Evolutionary conservation across 2,113 vertebrate species (phyloP), one percentile per base, ranked within the genome.

Genomic region (Phocoena sinus): DNA sequence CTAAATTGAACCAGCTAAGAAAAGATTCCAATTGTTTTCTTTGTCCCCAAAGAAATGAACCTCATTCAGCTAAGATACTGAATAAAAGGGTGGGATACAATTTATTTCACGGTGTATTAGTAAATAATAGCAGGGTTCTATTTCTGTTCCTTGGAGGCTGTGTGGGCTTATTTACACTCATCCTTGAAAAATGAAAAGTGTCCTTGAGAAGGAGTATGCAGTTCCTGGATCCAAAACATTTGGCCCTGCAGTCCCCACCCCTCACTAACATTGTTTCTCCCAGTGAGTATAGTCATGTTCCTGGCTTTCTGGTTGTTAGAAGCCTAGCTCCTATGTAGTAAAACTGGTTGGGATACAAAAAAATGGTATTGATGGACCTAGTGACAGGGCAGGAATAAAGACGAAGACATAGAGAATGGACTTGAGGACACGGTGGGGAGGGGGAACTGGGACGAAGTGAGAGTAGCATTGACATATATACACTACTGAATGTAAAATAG

Each of bases 1-100:
- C 97, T 98, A 98, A 98, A 98, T 93, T 95, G 93, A 97, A 95
- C 50, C 79, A 92, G 13, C 50, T 95, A 90, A 97, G 95, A 95
- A 98, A 98, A 94, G 50, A 96, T 60, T 89, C 47, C 79, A 87
- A 80, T 98, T 97, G 92, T 95, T 53, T 44, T 93, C n/a, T 94
- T 77, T 12, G 33, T 47, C 18, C 41, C 1, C 87, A 41, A 86
- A 97, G 81, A 95, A 84, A 94, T 8, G 36, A 98, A 96, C 36
- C 0, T 0, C 80, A 86, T 95, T 97, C 95, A 96, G 74, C 91
- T 94, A 62, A 98, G 94, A 96, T 26, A 12, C 12, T 63, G 77
- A 93, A 38, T 97, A 38, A 85, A 92, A 86, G n/a, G 20, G 83
- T 65, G 58, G 44, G 60, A 62, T 76, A 70, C 0, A 0, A 92